Evolutionary conservation across 1,140 invertebrate genomes (phyloP).

Genomic region (Cyclina sinensis): DNA sequence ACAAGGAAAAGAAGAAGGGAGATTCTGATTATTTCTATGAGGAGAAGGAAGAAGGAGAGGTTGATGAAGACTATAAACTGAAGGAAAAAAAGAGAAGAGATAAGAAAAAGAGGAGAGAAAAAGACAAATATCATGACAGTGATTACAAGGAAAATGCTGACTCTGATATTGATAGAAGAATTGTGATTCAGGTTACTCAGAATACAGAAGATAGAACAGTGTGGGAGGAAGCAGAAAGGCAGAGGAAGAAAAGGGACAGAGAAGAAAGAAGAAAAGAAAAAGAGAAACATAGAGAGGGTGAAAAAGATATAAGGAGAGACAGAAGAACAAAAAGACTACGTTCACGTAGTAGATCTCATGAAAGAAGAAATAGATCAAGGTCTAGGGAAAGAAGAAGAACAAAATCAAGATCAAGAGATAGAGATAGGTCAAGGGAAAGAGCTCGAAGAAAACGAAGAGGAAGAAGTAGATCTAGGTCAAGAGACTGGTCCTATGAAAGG

Average conservation of each 20-base stretch:
- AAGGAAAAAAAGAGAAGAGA: conserved; percentile 52
- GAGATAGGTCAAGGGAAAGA: conserved; percentile 66
- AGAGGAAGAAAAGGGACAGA: conserved; percentile 57
- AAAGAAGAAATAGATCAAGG: conserved; percentile 70
- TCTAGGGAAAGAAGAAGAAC: conserved; percentile 71
- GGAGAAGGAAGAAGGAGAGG: conserved; percentile 58
- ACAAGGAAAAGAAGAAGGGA: conserved; percentile 2
- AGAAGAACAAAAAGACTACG: conserved; percentile 31
- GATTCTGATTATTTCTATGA: conserved; percentile 4
- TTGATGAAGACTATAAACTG: conserved; percentile 43
- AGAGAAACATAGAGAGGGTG: conserved; percentile 56
- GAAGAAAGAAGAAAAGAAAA: conserved; percentile 64
- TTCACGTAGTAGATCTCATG: conserved; percentile 41
- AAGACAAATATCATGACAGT: conserved; percentile 3
- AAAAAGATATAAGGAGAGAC: conserved; percentile 53
- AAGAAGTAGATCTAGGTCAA: conserved; percentile 76
- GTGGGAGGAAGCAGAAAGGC: conserved; percentile 55
- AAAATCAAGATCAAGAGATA: conserved; percentile 69
- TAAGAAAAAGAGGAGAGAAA: conserved; percentile 50
- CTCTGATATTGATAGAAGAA: conserved; percentile 56
- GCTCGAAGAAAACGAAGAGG: conserved; percentile 75
- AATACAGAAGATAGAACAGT: conserved; percentile 62
- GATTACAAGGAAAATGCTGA: conserved; percentile 15
- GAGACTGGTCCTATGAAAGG: conserved; percentile 66
- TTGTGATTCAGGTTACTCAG: conserved; percentile 57